A percentile compares a stretch with the other conserved stretches of the same genome.
phyloP scores from a whole-genome alignment of 2,888 invertebrate species.

The Dasysyrphus tricinctus region DNA sequence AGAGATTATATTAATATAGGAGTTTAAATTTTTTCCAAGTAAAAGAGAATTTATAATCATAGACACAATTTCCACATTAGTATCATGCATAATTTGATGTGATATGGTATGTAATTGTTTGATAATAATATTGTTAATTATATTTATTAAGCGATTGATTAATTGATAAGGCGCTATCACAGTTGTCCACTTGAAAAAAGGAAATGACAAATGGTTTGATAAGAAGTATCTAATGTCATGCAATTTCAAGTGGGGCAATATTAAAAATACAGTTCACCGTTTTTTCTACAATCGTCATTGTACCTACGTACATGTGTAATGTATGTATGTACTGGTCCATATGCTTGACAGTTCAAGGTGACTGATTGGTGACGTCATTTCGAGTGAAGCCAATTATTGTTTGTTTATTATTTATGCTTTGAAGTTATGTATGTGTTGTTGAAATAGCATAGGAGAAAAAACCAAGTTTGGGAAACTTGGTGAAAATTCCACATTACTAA shows the following conservation, averaged over 20 bases:
- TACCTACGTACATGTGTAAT: too few relatives aligned
- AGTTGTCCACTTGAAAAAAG: background rate
- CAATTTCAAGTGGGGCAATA: background rate
- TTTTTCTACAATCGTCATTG: too few relatives aligned
- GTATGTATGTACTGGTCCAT: too few relatives aligned
- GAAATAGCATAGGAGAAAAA: too few relatives aligned
- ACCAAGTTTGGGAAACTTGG: too few relatives aligned
- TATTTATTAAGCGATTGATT: background rate
- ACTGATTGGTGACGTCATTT: too few relatives aligned
- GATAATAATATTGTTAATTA: background rate
- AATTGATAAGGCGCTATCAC: background rate
- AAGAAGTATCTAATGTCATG: background rate
- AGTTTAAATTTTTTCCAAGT: background rate
- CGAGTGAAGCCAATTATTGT: too few relatives aligned
- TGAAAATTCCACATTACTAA: too few relatives aligned
- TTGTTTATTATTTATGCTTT: too few relatives aligned
- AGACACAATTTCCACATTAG: background rate
- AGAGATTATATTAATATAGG: conserved; percentile 3
- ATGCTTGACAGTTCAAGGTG: too few relatives aligned
- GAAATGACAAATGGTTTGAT: conserved; percentile 1
- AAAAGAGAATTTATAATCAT: conserved; percentile 21
- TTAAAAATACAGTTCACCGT: background rate
- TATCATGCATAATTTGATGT: too few relatives aligned
- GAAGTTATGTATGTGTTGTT: too few relatives aligned
- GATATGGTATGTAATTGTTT: background rate